These are phyloP conservation scores for Acronicta alni DNA, from an alignment of 2,888 invertebrate genomes.

Conservation along the genomic window DNA sequence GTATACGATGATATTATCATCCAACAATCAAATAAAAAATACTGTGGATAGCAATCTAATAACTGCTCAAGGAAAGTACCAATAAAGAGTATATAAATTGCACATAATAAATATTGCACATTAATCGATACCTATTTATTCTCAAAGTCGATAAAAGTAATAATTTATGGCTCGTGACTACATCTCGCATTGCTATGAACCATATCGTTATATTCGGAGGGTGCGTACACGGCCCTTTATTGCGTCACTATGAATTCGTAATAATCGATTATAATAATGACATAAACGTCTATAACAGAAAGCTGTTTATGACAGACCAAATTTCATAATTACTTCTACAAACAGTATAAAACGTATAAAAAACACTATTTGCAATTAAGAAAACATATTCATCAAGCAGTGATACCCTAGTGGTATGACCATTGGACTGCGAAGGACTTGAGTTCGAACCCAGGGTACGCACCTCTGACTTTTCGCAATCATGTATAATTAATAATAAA, in stretches of 20 bases:
- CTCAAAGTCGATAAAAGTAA: constrained; percentile 22
- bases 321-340: constrained; percentile 2
- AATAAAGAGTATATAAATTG: neutral
- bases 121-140: constrained; percentile 6
- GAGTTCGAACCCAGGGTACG: no score
- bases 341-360: no score
- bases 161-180: constrained; percentile 66
- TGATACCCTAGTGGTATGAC: no score
- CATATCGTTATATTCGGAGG: constrained; percentile 75
- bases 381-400: no score
- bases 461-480: no score
- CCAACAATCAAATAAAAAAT: no score
- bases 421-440: no score
- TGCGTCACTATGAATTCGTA: constrained; percentile 84
- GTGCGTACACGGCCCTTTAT: constrained; percentile 69
- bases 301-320: constrained; percentile 31
- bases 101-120: neutral
- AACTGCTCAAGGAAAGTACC: neutral
- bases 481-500: no score
- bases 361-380: no score
- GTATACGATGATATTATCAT: no score
- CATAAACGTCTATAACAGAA: constrained; percentile 60
- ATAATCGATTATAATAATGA: constrained; percentile 75
- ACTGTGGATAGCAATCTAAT: neutral
- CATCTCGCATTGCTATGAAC: constrained; percentile 74